These are phyloP conservation scores for Tichodroma muraria DNA, from an alignment of 2,113 vertebrate species.

Conservation along the genomic window DNA sequence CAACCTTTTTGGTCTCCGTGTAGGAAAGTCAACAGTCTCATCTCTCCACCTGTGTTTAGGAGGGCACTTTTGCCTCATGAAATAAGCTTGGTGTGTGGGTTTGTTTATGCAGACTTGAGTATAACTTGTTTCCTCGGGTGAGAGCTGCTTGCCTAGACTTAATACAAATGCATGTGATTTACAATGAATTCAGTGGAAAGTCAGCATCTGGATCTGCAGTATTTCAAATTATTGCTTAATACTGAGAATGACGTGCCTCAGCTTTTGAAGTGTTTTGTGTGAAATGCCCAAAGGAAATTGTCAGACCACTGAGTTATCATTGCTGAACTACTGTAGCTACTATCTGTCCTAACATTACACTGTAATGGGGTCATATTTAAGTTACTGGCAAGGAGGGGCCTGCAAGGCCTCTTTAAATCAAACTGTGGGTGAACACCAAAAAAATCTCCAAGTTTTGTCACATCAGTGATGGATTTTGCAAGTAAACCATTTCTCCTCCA, in stretches of 20 bases:
- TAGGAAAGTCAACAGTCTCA: not conserved
- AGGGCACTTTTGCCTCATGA: not conserved
- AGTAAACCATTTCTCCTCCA: not conserved
- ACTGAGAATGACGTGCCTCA: not conserved
- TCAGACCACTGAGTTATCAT: not conserved
- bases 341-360: not conserved
- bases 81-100: constrained; percentile 13
- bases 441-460: not conserved
- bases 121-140: not conserved
- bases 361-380: not conserved
- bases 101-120: constrained; percentile 2
- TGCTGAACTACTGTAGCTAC: not conserved
- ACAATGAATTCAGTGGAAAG: constrained; percentile 38
- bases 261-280: not conserved
- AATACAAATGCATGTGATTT: constrained; percentile 42
- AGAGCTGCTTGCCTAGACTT: constrained; percentile 5
- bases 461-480: not conserved
- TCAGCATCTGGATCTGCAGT: constrained; percentile 49
- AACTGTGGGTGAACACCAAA: not conserved
- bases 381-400: not conserved
- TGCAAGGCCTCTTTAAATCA: not conserved
- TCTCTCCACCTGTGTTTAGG: not conserved
- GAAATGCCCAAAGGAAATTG: constrained; percentile 28
- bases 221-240: constrained; percentile 49
- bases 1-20: rapidly evolving